These are phyloP conservation scores for Burhinus oedicnemus DNA, from an alignment of 2,113 vertebrate genomes.

Conservation along the genomic window DNA sequence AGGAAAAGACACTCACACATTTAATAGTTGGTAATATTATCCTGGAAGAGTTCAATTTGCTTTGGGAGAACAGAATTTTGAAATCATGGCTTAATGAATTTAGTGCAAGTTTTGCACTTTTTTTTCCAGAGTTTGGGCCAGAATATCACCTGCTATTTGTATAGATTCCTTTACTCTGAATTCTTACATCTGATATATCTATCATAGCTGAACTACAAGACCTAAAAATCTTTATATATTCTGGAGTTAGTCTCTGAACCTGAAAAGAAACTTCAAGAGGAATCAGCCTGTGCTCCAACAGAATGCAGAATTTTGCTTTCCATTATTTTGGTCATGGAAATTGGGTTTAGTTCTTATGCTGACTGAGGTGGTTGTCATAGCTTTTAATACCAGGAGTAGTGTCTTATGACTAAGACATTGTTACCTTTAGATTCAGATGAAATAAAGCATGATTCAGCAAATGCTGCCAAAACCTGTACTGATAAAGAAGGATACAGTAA, in stretches of 20 bases:
- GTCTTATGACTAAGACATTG: background rate
- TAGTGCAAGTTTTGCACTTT: background rate
- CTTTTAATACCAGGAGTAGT: background rate
- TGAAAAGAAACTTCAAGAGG: background rate
- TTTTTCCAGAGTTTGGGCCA: background rate
- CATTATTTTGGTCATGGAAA: background rate
- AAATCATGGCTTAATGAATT: background rate
- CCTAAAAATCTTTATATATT: background rate
- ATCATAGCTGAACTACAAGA: background rate
- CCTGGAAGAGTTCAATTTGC: background rate
- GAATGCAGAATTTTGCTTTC: background rate
- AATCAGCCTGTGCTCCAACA: background rate
- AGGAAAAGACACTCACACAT: background rate
- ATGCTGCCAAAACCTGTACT: background rate
- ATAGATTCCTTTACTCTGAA: background rate
- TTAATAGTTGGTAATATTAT: background rate
- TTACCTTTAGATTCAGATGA: background rate
- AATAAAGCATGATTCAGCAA: background rate
- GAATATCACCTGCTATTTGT: background rate
- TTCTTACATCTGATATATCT: background rate
- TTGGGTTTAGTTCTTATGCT: background rate
- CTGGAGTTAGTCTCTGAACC: background rate
- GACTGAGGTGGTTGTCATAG: background rate
- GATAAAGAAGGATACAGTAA: background rate
- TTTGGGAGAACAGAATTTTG: background rate